A percentile compares a stretch with the other conserved stretches of the same genome.
These are phyloP conservation scores for Ylistrum balloti DNA, from an alignment of 1,140 invertebrate genomes.

Conservation along the genomic window DNA sequence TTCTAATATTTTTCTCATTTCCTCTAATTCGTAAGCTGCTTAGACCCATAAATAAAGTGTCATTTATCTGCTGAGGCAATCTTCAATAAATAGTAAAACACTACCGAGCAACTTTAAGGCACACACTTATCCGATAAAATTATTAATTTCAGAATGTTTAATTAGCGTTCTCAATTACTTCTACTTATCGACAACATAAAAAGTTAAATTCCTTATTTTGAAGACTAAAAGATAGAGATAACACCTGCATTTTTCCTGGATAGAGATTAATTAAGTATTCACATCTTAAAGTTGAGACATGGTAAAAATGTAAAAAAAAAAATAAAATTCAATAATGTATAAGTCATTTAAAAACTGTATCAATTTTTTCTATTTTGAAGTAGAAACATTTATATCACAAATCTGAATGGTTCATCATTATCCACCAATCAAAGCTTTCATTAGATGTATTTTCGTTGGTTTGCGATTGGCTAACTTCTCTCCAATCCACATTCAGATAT, in stretches of 20 bases:
- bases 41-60: too few species aligned
- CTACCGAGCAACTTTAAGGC: too few species aligned
- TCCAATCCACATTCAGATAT: background rate
- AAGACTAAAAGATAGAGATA: background rate
- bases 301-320: slow-evolving; percentile 26
- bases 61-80: too few species aligned
- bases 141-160: too few species aligned
- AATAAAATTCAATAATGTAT: background rate
- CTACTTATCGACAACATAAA: too few species aligned
- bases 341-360: background rate
- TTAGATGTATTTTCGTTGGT: background rate
- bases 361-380: background rate
- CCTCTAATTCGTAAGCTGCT: too few species aligned
- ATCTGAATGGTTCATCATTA: background rate
- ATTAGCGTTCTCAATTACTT: too few species aligned
- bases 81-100: too few species aligned
- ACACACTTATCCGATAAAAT: too few species aligned
- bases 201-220: background rate
- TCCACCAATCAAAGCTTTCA: background rate
- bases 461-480: background rate
- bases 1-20: too few species aligned
- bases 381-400: background rate
- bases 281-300: background rate
- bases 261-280: background rate
- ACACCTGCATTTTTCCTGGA: background rate